Conservation (phyloP, 2,113 vertebrate species). For the Cyanoderma ruficeps region DNA sequence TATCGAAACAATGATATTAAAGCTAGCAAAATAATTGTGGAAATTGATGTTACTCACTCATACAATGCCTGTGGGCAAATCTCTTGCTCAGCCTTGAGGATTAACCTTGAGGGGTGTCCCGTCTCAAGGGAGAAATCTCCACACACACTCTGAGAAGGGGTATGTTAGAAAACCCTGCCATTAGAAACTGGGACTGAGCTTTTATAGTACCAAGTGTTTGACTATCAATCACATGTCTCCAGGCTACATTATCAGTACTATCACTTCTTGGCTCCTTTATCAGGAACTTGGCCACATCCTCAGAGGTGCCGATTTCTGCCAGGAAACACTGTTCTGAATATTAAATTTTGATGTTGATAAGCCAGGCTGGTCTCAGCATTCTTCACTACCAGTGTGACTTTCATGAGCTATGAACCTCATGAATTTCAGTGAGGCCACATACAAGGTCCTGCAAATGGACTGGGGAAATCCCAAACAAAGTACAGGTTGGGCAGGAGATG, state of each 20-base stretch:
- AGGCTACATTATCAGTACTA: background rate
- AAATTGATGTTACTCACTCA: background rate
- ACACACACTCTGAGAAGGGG: background rate
- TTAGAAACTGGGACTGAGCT: background rate
- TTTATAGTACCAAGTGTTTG: background rate
- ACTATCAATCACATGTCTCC: background rate
- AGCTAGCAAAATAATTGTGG: background rate
- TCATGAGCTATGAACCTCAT: background rate
- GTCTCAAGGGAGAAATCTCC: background rate
- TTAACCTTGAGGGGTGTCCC: background rate
- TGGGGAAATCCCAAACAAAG: background rate
- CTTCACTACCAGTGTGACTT: background rate
- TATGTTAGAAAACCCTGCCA: background rate
- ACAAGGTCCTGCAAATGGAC: background rate
- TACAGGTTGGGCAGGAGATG: background rate
- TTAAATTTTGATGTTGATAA: background rate
- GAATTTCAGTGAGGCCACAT: background rate
- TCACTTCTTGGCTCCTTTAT: background rate
- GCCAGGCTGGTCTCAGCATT: background rate
- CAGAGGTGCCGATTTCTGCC: background rate
- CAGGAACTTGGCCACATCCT: background rate
- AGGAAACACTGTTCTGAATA: background rate
- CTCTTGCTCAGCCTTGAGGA: background rate
- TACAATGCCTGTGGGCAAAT: background rate
- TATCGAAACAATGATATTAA: background rate